Base-by-base conservation (phyloP, 2,888 invertebrate genomes). In the Drosophila testacea region DNA sequence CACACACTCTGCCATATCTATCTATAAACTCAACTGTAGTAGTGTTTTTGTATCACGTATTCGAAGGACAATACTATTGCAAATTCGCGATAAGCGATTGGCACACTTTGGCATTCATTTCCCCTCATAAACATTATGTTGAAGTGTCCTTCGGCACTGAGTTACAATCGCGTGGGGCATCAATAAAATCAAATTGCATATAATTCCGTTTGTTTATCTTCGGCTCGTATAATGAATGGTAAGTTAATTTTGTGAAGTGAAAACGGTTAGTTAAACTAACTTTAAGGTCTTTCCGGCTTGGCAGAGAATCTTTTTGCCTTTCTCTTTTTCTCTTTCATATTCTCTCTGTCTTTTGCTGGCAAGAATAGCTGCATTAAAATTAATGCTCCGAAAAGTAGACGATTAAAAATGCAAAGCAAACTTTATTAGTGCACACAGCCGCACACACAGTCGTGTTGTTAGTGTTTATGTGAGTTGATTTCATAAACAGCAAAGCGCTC, bases 331-430 rank as follows among this genome's bases (percentile, higher is more conserved):
- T 44, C 2, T 16, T 16, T 16, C 16, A 16, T 16, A 10, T 1
- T 44, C 2, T 11, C 4, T 13, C 3, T 13, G 6, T 39, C 39
- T 13, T 34, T 34, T 30, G n/a, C n/a, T 38, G 22, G 46, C 60
- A 44, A 56, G 67, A 68, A 42, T 54, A 65, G 64, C 59, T 28
- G 72, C 70, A 88, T 88, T 73, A 90, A 83, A 88, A 72, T 72
- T 76, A 90, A 88, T 89, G 79, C 83, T 62, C 90, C 84, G 84
- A 86, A 86, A 86, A 88, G 87, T 73, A 75, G 74, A 65, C 90
- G 73, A 83, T 87, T 73, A 61, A 74, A 81, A 84, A 87, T 87
- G 81, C 73, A 73, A 80, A 83, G 73, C 50, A 46, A 57, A 73
- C 69, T 83, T 85, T 83, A 83, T 77, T 85, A 89, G 77, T 65